Conservation (phyloP, 1,140 invertebrate genomes). For the Cyclargus thomasi region DNA sequence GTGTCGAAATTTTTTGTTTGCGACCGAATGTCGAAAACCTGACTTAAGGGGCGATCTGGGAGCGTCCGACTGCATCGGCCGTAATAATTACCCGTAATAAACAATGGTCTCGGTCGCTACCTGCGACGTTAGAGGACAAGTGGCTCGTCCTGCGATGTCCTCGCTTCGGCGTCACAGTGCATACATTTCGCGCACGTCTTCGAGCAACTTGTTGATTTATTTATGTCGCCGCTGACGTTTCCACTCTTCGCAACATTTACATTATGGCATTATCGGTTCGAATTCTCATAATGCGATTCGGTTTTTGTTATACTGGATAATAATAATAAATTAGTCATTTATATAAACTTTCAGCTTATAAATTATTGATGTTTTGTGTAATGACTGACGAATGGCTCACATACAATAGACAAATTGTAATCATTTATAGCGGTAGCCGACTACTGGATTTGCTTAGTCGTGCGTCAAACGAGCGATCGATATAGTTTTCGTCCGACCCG, state of each 20-base stretch:
- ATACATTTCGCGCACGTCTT: slow-evolving; percentile 44
- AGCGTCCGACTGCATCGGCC: slow-evolving; percentile 40
- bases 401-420: neutral
- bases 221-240: slow-evolving; percentile 25
- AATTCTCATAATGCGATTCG: neutral
- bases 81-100: slow-evolving; percentile 72
- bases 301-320: neutral
- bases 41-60: slow-evolving; percentile 36
- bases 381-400: neutral
- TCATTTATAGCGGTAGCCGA: neutral
- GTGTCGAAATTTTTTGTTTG: slow-evolving; percentile 17
- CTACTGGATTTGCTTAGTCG: slow-evolving; percentile 9
- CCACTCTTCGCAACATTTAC: slow-evolving; percentile 17
- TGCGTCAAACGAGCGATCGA: slow-evolving; percentile 13
- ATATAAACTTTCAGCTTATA: neutral
- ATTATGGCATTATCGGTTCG: slow-evolving; percentile 12
- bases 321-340: neutral
- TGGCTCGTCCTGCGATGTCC: slow-evolving; percentile 63
- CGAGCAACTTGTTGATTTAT: slow-evolving; percentile 34
- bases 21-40: slow-evolving; percentile 13
- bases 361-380: neutral
- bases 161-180: slow-evolving; percentile 46
- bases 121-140: slow-evolving; percentile 65
- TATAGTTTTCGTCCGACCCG: slow-evolving; percentile 21
- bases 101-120: slow-evolving; percentile 70